Percentiles rank a stretch among this genome's conserved stretches.
Evolutionary conservation across 35 echinoderm and acorn worm species (phyloP).

Genomic region (Strongylocentrotus purpuratus): DNA sequence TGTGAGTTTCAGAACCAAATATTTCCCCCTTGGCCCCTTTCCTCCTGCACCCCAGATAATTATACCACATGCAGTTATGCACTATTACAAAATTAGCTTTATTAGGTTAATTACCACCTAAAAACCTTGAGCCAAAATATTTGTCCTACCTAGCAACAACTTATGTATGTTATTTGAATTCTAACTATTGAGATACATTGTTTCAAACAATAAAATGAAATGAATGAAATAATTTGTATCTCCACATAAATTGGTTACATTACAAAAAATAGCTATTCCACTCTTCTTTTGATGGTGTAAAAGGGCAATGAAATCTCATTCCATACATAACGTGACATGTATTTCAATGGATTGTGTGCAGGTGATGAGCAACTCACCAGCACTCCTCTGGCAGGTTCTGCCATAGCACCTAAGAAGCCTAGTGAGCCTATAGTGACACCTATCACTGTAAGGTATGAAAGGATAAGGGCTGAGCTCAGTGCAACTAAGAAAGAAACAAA

Average conservation of each 20-base stretch:
- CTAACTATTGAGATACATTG: too few species aligned
- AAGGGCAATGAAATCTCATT: background rate
- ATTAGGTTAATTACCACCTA: too few species aligned
- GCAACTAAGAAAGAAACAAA: constrained; percentile 30
- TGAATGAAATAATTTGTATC: background rate
- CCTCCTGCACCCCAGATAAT: too few species aligned
- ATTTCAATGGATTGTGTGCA: background rate
- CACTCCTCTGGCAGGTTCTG: background rate
- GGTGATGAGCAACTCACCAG: background rate
- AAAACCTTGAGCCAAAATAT: too few species aligned
- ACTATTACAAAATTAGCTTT: too few species aligned
- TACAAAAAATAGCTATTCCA: background rate
- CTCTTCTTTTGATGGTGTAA: background rate
- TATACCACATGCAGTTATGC: too few species aligned
- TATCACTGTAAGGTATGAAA: constrained; percentile 25
- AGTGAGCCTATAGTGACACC: background rate
- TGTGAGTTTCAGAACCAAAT: background rate
- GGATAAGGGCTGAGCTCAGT: background rate
- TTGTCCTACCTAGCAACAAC: too few species aligned
- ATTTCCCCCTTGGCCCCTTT: too few species aligned
- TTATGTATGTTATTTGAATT: too few species aligned
- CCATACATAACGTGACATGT: background rate
- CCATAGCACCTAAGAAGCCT: background rate
- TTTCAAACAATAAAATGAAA: background rate
- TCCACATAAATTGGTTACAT: background rate